phyloP scores from a whole-genome alignment of 2,888 invertebrate species.

The Drosophila fulvimacula region DNA sequence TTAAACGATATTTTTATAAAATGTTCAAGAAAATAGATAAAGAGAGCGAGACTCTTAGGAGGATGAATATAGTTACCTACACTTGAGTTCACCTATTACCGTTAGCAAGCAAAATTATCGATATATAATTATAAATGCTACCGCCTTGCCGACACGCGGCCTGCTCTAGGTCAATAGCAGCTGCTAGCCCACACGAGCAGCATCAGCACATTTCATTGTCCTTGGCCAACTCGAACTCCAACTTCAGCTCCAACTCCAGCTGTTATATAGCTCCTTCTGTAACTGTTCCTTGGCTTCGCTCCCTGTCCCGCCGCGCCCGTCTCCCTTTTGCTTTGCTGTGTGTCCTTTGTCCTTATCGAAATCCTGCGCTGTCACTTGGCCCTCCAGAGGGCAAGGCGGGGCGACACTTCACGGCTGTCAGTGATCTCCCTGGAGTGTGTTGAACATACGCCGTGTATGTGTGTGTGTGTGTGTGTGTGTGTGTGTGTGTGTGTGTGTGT shows the following conservation, averaged over 20 bases:
- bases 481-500: constrained; percentile 26
- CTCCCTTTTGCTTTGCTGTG: background rate
- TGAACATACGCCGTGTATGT: constrained; percentile 61
- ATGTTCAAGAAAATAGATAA: too few species aligned
- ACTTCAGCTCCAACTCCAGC: constrained; percentile 5
- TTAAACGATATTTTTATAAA: too few species aligned
- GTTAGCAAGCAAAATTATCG: background rate
- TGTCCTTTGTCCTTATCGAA: constrained; percentile 69
- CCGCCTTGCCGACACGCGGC: constrained; percentile 7
- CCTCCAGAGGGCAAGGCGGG: constrained; percentile 18
- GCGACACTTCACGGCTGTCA: constrained; percentile 71
- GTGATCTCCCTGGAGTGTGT: constrained; percentile 76
- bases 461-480: constrained; percentile 15
- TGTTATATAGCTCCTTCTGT: constrained; percentile 1
- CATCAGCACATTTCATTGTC: constrained; percentile 43
- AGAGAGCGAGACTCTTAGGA: too few species aligned
- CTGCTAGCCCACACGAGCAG: constrained; percentile 12
- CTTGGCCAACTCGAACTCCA: constrained; percentile 20
- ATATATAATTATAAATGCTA: background rate
- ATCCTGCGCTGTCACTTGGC: constrained; percentile 72
- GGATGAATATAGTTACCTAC: too few species aligned
- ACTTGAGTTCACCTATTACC: background rate
- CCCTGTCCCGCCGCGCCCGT: too few species aligned
- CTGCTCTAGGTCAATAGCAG: constrained; percentile 3
- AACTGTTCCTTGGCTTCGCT: background rate